phyloP scores from a whole-genome alignment of 2,888 invertebrate species.

The Phortica magna region DNA sequence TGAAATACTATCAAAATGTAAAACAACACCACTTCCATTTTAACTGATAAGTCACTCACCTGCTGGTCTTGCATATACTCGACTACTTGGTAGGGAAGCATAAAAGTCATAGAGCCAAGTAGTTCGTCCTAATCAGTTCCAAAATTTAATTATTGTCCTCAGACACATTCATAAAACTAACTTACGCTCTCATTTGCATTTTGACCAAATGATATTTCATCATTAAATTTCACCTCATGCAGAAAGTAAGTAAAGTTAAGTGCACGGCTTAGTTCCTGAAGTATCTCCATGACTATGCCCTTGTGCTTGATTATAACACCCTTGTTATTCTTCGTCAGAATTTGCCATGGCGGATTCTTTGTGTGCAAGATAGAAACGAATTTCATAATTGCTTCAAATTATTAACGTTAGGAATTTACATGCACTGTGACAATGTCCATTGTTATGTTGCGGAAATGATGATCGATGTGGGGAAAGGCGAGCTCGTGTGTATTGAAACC shows the following conservation, averaged over 20 bases:
- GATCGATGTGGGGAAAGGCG: conserved; percentile 87
- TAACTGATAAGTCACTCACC: conserved; percentile 47
- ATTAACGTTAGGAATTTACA: conserved; percentile 79
- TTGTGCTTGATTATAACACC: conserved; percentile 79
- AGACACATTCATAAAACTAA: neutral
- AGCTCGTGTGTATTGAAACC: conserved; percentile 84
- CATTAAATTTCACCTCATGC: conserved; percentile 60
- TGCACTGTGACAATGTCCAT: conserved; percentile 88
- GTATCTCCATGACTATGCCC: conserved; percentile 89
- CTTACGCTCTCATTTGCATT: conserved; percentile 67
- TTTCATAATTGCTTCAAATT: neutral
- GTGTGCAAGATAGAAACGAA: conserved; percentile 45
- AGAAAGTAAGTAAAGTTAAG: conserved; percentile 86
- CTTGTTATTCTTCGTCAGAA: conserved; percentile 81
- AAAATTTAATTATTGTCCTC: neutral
- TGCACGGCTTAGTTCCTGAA: conserved; percentile 85
- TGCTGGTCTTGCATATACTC: conserved; percentile 67
- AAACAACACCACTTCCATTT: neutral
- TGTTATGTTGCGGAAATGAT: conserved; percentile 87
- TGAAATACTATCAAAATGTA: conserved; percentile 48
- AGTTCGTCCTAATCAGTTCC: conserved; percentile 59
- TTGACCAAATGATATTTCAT: conserved; percentile 48
- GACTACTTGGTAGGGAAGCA: conserved; percentile 67
- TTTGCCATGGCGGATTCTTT: conserved; percentile 94
- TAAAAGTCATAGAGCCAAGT: conserved; percentile 70